Base-by-base conservation (phyloP, 2,797 vertebrate genomes). In the Brachymystax lenok region DNA sequence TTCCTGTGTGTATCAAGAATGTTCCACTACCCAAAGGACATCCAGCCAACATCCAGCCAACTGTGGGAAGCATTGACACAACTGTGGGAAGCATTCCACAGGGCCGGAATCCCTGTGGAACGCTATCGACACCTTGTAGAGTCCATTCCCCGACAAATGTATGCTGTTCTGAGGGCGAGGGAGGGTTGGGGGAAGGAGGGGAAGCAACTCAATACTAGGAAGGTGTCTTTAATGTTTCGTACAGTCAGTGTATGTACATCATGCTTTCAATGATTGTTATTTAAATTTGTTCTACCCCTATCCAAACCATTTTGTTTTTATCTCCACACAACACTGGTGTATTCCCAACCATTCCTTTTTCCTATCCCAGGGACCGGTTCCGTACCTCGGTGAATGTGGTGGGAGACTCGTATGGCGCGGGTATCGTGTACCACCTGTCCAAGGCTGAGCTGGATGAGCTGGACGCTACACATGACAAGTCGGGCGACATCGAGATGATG, bases 301-400 rank as follows among this genome's bases (percentile, higher is more conserved):
- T 46, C 40, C 40, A 46, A 46, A 46, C 40, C 8, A 10, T 10
- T 46, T 46, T 13, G 10, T 21, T 61, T 8, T 28, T 68, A 19
- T 33, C 3, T 33, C 14, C 14, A 17, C 17, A 14, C 35, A 21
- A 4, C 35, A 21, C 51, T 16, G 5, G 5, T 69, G 1, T 17
- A 1, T 24, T 35, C 59, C 52, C 21, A 24, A 28, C n/a, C 17
- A 17, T 4, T 71, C 16, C 64, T 75, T 76, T 73, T 71, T 54
- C 46, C 27, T 77, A 73, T n/a, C 27, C 5, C 79, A 99, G 98
- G 91, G 98, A 99, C 91, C 96, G 98, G 80, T 98, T 99, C 95
- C 96, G 98, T 88, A 99, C 98, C 1, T 99, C 98, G 0, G 97
- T 99, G 86, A 99, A 99, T 64, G 98, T 99, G 35, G 98, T 99